These are phyloP conservation scores for Ornithoptera alexandrae DNA, from an alignment of 2,888 invertebrate genomes.

Conservation along the genomic window DNA sequence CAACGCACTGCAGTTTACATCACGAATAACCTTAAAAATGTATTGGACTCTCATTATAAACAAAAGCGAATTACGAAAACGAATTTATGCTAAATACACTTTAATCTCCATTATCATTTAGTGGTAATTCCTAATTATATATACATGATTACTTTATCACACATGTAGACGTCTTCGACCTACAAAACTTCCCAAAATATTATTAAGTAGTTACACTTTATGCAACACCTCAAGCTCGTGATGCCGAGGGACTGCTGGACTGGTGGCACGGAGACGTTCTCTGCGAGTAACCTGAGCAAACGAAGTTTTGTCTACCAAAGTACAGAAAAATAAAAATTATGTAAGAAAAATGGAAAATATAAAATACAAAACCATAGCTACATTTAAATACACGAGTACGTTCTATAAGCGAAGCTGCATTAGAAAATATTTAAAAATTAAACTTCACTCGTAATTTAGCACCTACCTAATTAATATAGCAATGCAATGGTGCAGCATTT, in stretches of 20 bases:
- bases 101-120: neutral
- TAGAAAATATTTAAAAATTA: too few relatives aligned
- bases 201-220: neutral
- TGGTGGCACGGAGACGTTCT: neutral
- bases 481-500: too few relatives aligned
- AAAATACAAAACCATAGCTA: too few relatives aligned
- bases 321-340: neutral
- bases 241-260: neutral
- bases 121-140: neutral
- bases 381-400: too few relatives aligned
- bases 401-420: too few relatives aligned
- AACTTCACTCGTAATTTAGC: too few relatives aligned
- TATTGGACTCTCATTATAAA: neutral
- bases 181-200: neutral
- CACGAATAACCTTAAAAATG: neutral
- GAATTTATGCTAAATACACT: neutral
- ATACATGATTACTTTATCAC: neutral
- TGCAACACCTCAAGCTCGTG: neutral
- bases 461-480: too few relatives aligned
- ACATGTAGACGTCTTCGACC: neutral
- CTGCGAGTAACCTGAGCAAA: neutral
- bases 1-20: neutral
- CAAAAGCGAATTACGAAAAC: neutral
- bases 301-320: neutral
- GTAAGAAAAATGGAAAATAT: too few relatives aligned